Base-by-base conservation (phyloP, 2,888 invertebrate species). In the Ophion obscuratus region DNA sequence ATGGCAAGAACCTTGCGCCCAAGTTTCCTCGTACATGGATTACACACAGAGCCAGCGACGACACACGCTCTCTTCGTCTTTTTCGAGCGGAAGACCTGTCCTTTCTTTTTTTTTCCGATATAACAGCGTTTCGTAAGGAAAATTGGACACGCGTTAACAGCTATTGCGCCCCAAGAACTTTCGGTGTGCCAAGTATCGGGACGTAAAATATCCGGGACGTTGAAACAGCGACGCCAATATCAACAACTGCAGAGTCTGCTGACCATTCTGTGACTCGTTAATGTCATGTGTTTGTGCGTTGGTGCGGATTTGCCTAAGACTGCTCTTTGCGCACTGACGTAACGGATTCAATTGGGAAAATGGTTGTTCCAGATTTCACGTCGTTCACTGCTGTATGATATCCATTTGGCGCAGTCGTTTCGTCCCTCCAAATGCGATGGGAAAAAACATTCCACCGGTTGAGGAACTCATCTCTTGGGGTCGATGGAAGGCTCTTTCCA, bases 401-500 rank as follows among this genome's bases (percentile, higher is more conserved):
- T 85, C 27, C 61, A 1, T 83, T 71, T 73, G 14, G 9, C 11
- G 59, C 31, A 11, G 14, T 44, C 20, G 53, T 44, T 74, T 67
- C 62, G 71, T 78, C 82, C 61, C 71, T 67, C 79, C 75, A 76
- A 68, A 77, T 80, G 68, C 76, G 81, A 68, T 79, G 67, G 64
- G 40, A 44, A 77, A 74, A 59, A 68, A 77, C n/a, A 64, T 40
- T 71, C 61, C 36, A 62, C 44, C 66, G 74, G 24, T 62, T 67
- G 66, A 44, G 24, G 47, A 31, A 82, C 80, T 77, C 59, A 44
- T 74, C 71, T 27, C 59, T 59, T 5, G 53, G 84, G 85, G 87
- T 87, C 87, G 86, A 87, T 88, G 87, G 76, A 86, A 40, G 40
- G 1, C 74, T 57, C 77, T 81, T 62, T 81, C 59, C 75, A 81